phyloP scores from a whole-genome alignment of 2,113 vertebrate species.

The Balaenoptera acutorostrata region DNA sequence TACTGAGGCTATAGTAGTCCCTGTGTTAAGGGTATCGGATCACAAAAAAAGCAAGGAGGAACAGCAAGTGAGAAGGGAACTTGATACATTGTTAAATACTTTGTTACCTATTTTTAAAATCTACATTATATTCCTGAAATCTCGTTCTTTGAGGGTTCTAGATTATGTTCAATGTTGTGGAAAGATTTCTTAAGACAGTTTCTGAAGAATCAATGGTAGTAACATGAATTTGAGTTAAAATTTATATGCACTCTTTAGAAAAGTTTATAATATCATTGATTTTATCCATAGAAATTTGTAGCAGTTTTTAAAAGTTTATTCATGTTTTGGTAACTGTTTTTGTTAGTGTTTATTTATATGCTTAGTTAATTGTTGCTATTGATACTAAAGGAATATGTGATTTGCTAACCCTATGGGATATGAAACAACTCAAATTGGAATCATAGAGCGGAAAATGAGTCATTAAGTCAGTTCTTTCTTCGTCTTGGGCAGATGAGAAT shows the following conservation, averaged over 20 bases:
- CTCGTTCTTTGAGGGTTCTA: not conserved
- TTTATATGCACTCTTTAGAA: not conserved
- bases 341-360: not conserved
- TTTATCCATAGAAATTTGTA: not conserved
- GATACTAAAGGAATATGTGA: not conserved
- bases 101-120: not conserved
- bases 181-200: not conserved
- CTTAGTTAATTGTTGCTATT: not conserved
- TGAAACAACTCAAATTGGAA: not conserved
- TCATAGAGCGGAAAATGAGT: not conserved
- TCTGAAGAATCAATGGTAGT: not conserved
- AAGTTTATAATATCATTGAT: not conserved
- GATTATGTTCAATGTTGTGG: not conserved
- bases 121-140: not conserved
- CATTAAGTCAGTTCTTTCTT: not conserved
- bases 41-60: not conserved
- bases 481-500: not conserved
- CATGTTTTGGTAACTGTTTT: not conserved
- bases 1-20: not conserved
- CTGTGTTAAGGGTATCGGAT: not conserved
- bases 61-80: not conserved
- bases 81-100: not conserved
- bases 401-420: not conserved
- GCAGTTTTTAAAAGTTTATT: not conserved
- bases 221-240: not conserved